Evolutionary conservation across 1,140 invertebrate species (phyloP), one percentile per base, ranked within the genome.

Genomic region (Tetraneura akinire): DNA sequence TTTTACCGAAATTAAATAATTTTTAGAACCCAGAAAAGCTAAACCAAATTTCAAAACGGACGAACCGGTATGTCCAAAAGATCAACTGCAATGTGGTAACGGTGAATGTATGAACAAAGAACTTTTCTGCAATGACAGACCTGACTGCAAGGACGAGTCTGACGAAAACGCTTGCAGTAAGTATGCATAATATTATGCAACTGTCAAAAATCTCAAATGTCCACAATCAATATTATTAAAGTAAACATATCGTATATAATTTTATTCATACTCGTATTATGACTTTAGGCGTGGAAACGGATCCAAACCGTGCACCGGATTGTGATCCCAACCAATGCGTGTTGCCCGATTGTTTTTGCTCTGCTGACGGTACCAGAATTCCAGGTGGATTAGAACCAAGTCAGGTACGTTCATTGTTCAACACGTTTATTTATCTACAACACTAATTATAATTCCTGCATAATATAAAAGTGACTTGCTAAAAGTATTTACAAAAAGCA

Each of bases 131-230:
- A 95, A 97, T 85, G 93, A 94, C 84, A 94, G 94, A 87, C 87
- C 90, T 45, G 94, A 98, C 84, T 98, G 96, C 87, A 92, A 93
- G 83, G 96, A 98, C 86, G 93, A 95, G 84, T 97, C 95, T 53
- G 96, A 98, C 85, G 96, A 98, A 89, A 95, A 95, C 84, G 93
- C 95, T 82, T 97, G 96, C 89, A 91, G 95, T 96, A 89, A 93
- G 93, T 92, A 81, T 62, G 8, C 8, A 37, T 8, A 37, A 37
- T 37, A n/a, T 62, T 80, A 66, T 26, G 45, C 60, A 47, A 78
- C 29, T 57, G 11, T 21, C 14, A 13, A 57, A 57, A n/a, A n/a
- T n/a, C 21, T 32, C 0, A 73, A 26, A 62, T 29, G 29, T 23
- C 21, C 18, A 29, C 23, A 68, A 80, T 49, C 23, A 80, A 6